phyloP scores from a whole-genome alignment of 2,888 invertebrate genomes.

The Syritta pipiens region DNA sequence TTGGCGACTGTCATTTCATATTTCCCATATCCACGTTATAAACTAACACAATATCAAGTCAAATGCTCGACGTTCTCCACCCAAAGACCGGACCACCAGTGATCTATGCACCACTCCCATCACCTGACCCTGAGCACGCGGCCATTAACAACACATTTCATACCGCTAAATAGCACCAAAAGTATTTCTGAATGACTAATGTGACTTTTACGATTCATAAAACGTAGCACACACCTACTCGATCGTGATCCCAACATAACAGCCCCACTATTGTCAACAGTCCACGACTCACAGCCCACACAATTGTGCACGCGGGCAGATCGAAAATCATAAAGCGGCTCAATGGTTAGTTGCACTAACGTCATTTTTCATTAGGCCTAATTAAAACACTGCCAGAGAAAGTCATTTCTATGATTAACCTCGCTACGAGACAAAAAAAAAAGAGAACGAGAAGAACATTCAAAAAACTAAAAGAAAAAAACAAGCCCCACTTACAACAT shows the following conservation, averaged over 20 bases:
- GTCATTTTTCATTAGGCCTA: conserved; percentile 58
- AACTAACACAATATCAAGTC: no score
- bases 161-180: conserved; percentile 22
- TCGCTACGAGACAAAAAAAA: conserved; percentile 33
- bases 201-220: conserved; percentile 33
- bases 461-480: conserved; percentile 2
- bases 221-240: conserved; percentile 37
- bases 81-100: no score
- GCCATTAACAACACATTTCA: conserved; percentile 18
- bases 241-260: conserved; percentile 45
- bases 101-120: conserved; percentile 54
- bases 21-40: no score
- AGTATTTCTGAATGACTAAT: conserved; percentile 43
- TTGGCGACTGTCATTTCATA: no score
- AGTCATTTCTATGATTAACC: conserved; percentile 60
- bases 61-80: no score
- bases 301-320: conserved; percentile 17
- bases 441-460: neutral
- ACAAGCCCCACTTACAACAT: conserved; percentile 25
- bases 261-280: neutral
- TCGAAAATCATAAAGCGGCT: neutral
- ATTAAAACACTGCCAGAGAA: conserved; percentile 43
- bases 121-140: conserved; percentile 53
- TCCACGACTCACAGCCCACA: conserved; percentile 41
- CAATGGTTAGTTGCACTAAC: conserved; percentile 3